Base-by-base conservation (phyloP, 1,140 invertebrate species). In the Helicorthomorpha holstii region DNA sequence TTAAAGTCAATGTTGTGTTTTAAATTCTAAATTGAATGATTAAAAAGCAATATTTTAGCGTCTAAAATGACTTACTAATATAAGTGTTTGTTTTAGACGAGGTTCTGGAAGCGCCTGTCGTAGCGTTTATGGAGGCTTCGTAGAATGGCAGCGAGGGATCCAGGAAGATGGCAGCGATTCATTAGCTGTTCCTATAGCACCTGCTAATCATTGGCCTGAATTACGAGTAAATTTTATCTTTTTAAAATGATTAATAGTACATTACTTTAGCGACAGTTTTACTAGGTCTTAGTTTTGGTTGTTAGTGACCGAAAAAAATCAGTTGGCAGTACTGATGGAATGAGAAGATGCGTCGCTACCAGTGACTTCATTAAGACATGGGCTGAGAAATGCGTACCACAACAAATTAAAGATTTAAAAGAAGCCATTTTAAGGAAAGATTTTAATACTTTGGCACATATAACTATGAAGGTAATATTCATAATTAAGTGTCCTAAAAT, bases 101-200 rank as follows among this genome's bases (percentile, higher is more conserved):
- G 95, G 95, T 22, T 96, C 92, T 48, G 96, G 95, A 10, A 95
- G 89, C 64, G 95, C 95, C 1, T 98, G 94, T 68, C 75, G 96
- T 46, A 98, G 94, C 70, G 69, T 96, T 19, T 80, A 80, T 61
- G 92, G 92, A 43, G 95, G 95, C 41, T 97, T 97, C 72, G 86
- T 90, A 3, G 75, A 78, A 52, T 99, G 95, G 96, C 73, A 79
- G 34, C 79, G 77, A 57, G 91, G 92, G 7, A 60, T 62, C 1
- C 57, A 71, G 27, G 61, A 67, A 1, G 75, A 82, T 66, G 89
- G 88, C 10, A 65, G 62, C n/a, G 91, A 96, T 70, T 92, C 89
- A 1, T 66, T 87, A 49, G 87, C 91, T 1, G 68, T 54, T 50
- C 70, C 69, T 53, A 71, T 98, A 49, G 79, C 69, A 19, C 66